Evolutionary conservation across 2,797 vertebrate genomes (phyloP).

Genomic region (Cynodonichthys magdalenae): DNA sequence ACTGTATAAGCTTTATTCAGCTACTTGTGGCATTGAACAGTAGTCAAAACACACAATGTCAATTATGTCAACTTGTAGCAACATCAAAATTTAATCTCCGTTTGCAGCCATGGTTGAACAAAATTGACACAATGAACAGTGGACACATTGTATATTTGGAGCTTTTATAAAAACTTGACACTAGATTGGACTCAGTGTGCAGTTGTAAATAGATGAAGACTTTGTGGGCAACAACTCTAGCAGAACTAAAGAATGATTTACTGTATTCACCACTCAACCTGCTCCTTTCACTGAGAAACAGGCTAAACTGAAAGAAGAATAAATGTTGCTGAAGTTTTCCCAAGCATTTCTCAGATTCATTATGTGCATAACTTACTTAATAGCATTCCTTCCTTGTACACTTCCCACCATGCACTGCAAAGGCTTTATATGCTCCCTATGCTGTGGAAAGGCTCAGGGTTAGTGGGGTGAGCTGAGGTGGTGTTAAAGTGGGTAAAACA

Average conservation of each 20-base stretch:
- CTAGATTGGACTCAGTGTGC: constrained; percentile 49
- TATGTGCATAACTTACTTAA: constrained; percentile 83
- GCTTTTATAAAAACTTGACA: constrained; percentile 59
- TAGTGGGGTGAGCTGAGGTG: constrained; percentile 50
- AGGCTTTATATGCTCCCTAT: constrained; percentile 69
- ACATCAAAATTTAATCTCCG: constrained; percentile 27
- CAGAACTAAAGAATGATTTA: constrained; percentile 80
- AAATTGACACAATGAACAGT: constrained; percentile 49
- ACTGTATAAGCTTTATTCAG: constrained; percentile 54
- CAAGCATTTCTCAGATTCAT: constrained; percentile 81
- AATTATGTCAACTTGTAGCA: constrained; percentile 31
- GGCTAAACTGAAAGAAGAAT: constrained; percentile 70
- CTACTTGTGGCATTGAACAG: constrained; percentile 10
- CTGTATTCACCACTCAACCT: constrained; percentile 71
- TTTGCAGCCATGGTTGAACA: constrained; percentile 31
- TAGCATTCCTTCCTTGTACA: constrained; percentile 79
- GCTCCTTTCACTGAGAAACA: constrained; percentile 71
- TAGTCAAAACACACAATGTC: constrained; percentile 30
- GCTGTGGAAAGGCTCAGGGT: constrained; percentile 58
- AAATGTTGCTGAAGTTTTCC: constrained; percentile 78
- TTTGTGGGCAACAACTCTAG: constrained; percentile 60
- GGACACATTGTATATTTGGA: constrained; percentile 52
- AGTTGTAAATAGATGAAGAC: constrained; percentile 66
- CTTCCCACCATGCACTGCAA: constrained; percentile 77
- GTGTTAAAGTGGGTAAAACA: constrained; percentile 39